A percentile compares a stretch with the other conserved stretches of the same genome.
phyloP scores from a whole-genome alignment of 2,797 vertebrate genomes.

The Echeneis naucrates region DNA sequence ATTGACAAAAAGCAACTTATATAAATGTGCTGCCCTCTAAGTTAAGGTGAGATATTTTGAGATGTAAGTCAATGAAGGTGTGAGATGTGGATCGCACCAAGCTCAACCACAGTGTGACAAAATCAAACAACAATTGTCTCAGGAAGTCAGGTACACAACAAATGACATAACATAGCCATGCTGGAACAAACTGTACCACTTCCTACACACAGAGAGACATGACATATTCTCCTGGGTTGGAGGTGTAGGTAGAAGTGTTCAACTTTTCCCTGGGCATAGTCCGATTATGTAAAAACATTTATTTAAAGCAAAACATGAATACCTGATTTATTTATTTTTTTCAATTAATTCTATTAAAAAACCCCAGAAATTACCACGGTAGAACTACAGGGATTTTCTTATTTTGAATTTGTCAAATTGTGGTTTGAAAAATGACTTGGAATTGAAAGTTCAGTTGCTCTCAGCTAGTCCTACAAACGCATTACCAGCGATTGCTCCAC shows the following conservation, averaged over 20 bases:
- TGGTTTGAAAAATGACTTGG: no score
- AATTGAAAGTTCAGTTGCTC: no score
- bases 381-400: not conserved
- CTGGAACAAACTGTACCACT: constrained; percentile 33
- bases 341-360: not conserved
- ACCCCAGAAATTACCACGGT: not conserved
- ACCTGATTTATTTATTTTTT: not conserved
- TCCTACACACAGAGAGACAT: constrained; percentile 18
- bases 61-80: not conserved
- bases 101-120: constrained; percentile 35
- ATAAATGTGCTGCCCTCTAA: no score
- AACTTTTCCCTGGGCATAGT: no score
- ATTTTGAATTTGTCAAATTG: no score
- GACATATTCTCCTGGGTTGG: not conserved
- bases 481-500: no score
- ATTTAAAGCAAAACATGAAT: not conserved
- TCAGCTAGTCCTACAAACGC: no score
- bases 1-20: no score
- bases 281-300: not conserved
- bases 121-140: constrained; percentile 25
- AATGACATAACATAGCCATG: constrained; percentile 9
- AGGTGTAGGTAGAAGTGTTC: not conserved
- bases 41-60: no score
- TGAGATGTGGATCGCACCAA: constrained; percentile 17
- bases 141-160: constrained; percentile 60